Base-by-base conservation (phyloP, 1,140 invertebrate species). In the Tachypleus tridentatus region DNA sequence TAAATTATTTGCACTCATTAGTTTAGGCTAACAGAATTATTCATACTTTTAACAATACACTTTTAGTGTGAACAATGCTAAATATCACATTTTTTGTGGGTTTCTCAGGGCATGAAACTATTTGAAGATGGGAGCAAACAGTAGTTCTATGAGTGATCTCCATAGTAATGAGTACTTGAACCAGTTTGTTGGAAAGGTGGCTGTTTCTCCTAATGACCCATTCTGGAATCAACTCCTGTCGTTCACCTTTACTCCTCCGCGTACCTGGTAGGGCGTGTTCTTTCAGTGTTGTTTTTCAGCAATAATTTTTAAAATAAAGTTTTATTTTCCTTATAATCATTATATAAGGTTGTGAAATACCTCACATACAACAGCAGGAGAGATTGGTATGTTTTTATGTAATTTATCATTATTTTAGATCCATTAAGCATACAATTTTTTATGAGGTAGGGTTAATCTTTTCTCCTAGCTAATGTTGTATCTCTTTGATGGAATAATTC, bases 211-310 rank as follows among this genome's bases (percentile, higher is more conserved):
- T 48, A 92, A 93, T 78, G 90, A 96, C 79, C 85, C 87, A 8
- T 97, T 93, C 76, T 98, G 95, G 95, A 92, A 92, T 75, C 85
- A 87, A 69, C 82, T 98, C 62, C 79, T 98, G 9, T 89, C 93
- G 1, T 98, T 94, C 71, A 91, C 93, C 71, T 87, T 97, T 68
- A 83, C 83, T 58, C 82, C 88, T 64, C 87, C 89, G 4, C 80
- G 81, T 54, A 86, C 84, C 64, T 84, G 83, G 83, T 91, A 82
- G 77, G 66, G 4, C 29, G 2, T 29, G 29, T 29, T 29, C 29
- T 29, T 29, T 29, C 29, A 29, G 51, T 11, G 60, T 56, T 59
- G 59, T 8, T 62, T 58, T 50, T 60, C 7, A 56, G 47, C 8
- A 64, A 11, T 57, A 49, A 29, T 57, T 48, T 10, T 63, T 56